These are phyloP conservation scores for Dinocampus coccinellae DNA, from an alignment of 2,888 invertebrate species.

Conservation along the genomic window DNA sequence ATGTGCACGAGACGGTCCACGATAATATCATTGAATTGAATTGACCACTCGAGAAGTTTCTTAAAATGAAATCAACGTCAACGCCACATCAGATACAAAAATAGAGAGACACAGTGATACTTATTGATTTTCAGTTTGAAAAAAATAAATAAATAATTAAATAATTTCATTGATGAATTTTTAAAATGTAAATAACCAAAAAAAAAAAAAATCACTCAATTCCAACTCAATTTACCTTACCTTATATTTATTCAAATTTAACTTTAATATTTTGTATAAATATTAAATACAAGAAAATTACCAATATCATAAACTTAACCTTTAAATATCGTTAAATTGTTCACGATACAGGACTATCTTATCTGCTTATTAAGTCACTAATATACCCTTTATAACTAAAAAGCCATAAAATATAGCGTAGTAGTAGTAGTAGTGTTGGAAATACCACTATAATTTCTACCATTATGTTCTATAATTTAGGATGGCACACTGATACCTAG, in stretches of 20 bases:
- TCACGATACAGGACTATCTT: constrained; percentile 40
- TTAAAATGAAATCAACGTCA: neutral
- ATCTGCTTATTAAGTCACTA: constrained; percentile 58
- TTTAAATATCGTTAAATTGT: constrained; percentile 2
- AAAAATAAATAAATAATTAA: neutral
- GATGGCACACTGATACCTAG: constrained; percentile 45
- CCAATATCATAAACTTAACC: too few species aligned
- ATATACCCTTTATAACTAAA: constrained; percentile 15
- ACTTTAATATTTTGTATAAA: too few species aligned
- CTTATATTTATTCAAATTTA: too few species aligned
- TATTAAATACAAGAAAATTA: too few species aligned
- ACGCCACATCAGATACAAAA: neutral
- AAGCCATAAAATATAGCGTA: neutral
- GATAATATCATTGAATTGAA: constrained; percentile 24
- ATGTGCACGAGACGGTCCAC: constrained; percentile 13
- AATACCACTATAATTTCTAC: constrained; percentile 52
- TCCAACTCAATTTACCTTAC: too few species aligned
- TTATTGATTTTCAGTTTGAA: neutral
- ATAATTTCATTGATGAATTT: too few species aligned
- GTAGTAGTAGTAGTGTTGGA: constrained; percentile 27
- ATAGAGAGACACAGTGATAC: neutral
- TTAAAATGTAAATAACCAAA: too few species aligned
- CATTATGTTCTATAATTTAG: constrained; percentile 51
- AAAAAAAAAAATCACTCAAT: too few species aligned
- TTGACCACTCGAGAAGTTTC: neutral